phyloP scores from a whole-genome alignment of 2,797 vertebrate species.

The Acipenser transmontanus region DNA sequence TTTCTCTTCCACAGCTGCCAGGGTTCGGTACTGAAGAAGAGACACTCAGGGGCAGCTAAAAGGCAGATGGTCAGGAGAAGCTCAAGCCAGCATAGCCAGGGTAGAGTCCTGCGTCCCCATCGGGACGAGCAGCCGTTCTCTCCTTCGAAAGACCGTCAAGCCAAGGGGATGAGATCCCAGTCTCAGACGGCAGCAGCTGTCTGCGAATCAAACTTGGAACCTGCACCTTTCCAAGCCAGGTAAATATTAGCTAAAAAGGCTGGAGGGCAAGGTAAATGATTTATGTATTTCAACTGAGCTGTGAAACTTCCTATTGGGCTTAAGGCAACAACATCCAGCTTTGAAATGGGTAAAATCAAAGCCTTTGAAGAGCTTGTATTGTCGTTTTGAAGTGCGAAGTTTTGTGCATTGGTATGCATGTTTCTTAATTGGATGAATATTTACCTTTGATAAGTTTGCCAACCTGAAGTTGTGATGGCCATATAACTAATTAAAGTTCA shows the following conservation, averaged over 20 bases:
- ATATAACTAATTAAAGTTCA: too few species aligned
- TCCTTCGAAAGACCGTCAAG: neutral
- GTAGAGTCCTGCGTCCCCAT: neutral
- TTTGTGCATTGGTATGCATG: too few species aligned
- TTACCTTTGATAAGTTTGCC: too few species aligned
- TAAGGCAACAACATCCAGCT: neutral
- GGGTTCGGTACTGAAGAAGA: neutral
- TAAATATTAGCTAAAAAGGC: constrained; percentile 1
- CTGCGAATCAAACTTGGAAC: neutral
- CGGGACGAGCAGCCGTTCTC: neutral
- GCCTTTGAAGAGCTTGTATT: neutral
- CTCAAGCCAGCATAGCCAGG: neutral
- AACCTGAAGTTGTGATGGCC: too few species aligned
- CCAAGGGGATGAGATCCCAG: neutral
- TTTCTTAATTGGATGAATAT: too few species aligned
- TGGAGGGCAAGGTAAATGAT: neutral
- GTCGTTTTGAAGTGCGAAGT: too few species aligned
- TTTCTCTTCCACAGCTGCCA: neutral
- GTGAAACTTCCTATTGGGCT: neutral
- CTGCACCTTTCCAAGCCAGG: neutral
- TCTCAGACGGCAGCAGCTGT: neutral
- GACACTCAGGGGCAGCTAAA: neutral
- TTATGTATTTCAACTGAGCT: neutral
- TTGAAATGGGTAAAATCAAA: neutral
- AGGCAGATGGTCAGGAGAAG: neutral